Evolutionary conservation across 2,797 vertebrate species (phyloP).

Genomic region (Chelonia mydas): DNA sequence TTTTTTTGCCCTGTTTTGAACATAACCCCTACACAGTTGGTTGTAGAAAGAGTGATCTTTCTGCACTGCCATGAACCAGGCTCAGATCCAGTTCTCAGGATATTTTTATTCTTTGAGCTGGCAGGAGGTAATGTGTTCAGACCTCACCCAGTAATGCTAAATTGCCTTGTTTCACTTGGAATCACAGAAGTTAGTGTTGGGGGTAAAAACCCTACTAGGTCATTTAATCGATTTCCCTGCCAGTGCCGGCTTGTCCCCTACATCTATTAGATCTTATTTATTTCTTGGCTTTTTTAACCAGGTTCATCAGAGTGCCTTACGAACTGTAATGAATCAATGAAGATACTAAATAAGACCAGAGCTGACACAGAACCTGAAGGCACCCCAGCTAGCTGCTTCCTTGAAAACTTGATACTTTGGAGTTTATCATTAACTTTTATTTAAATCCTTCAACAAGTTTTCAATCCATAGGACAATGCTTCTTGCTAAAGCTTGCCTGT

Average conservation of each 20-base stretch:
- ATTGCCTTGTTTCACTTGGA: background rate
- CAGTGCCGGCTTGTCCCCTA: fast-evolving
- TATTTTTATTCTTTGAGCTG: background rate
- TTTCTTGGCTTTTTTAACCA: background rate
- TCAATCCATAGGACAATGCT: background rate
- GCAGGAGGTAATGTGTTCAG: background rate
- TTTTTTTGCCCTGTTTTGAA: background rate
- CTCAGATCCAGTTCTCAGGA: background rate
- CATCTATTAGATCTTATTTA: background rate
- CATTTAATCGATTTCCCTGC: background rate
- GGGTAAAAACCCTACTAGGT: background rate
- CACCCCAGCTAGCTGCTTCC: background rate
- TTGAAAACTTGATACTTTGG: background rate
- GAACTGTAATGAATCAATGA: background rate
- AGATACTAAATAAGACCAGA: background rate
- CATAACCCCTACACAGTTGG: background rate
- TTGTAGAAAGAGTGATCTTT: background rate
- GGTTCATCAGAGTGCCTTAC: background rate
- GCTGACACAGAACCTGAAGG: background rate
- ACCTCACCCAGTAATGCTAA: background rate
- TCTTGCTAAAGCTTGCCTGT: background rate
- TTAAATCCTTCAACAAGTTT: background rate
- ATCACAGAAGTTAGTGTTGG: background rate
- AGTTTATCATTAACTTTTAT: background rate
- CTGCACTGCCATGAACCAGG: background rate